These are phyloP conservation scores for Chalcosyrphus nemorum DNA, from an alignment of 2,888 invertebrate species.

Conservation along the genomic window DNA sequence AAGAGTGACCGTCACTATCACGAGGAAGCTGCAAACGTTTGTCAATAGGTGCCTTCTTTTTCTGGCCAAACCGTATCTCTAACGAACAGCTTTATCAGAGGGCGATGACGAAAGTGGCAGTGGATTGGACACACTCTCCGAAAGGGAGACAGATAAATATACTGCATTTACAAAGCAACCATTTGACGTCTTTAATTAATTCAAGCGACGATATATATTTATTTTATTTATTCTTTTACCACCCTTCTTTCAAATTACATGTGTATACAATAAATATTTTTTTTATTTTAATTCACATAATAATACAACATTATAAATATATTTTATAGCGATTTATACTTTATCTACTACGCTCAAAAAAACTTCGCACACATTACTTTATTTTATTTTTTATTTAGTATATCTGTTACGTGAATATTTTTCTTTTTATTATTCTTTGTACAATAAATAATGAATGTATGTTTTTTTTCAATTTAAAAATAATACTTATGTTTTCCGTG, in stretches of 20 bases:
- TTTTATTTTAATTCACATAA: slow-evolving; percentile 43
- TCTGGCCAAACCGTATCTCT: too few relatives aligned
- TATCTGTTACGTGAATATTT: slow-evolving; percentile 42
- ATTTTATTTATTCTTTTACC: slow-evolving; percentile 37
- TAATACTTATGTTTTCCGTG: slow-evolving; percentile 13
- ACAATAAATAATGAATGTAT: slow-evolving; percentile 42
- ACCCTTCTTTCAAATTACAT: slow-evolving; percentile 47
- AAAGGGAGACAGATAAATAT: too few relatives aligned
- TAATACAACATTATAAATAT: slow-evolving; percentile 55
- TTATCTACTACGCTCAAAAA: slow-evolving; percentile 38
- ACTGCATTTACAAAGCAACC: neutral
- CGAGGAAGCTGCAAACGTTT: too few relatives aligned
- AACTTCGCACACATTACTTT: slow-evolving; percentile 18
- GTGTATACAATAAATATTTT: slow-evolving; percentile 59
- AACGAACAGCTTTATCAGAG: too few relatives aligned
- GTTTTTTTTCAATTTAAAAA: slow-evolving; percentile 11
- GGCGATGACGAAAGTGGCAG: too few relatives aligned
- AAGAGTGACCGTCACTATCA: too few relatives aligned
- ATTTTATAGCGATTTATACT: slow-evolving; percentile 37
- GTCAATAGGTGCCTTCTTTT: too few relatives aligned
- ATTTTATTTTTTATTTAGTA: slow-evolving; percentile 30
- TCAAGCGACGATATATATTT: slow-evolving; percentile 58
- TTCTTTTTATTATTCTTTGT: slow-evolving; percentile 44
- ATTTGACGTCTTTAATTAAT: slow-evolving; percentile 11
- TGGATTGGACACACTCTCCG: too few relatives aligned